phyloP scores from a whole-genome alignment of 2,888 invertebrate genomes.

The Tipula helvola region DNA sequence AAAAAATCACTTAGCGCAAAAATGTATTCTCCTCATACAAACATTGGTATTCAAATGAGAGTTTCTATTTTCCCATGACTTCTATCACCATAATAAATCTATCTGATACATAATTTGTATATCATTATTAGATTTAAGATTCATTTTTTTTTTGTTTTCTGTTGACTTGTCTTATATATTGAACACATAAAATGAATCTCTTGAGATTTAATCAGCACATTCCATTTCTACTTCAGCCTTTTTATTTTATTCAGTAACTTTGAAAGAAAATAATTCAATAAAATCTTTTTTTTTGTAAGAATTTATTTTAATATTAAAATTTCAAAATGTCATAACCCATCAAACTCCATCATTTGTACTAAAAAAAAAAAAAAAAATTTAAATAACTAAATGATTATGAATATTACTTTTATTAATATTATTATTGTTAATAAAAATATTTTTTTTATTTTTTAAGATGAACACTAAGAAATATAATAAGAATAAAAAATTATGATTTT shows the following conservation, averaged over 20 bases:
- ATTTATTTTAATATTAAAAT: background rate
- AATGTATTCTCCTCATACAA: background rate
- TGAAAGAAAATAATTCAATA: background rate
- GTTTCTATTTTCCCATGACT: background rate
- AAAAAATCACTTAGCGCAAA: background rate
- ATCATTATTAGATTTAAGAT: background rate
- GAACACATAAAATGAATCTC: background rate
- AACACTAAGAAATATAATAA: background rate
- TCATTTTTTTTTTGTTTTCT: background rate
- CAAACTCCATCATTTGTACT: background rate
- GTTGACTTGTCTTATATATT: background rate
- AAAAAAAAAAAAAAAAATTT: background rate
- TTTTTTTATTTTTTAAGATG: background rate
- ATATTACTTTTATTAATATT: background rate
- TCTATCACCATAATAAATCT: background rate
- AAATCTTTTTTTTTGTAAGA: background rate
- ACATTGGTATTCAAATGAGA: background rate
- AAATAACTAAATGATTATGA: background rate
- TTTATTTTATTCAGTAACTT: background rate
- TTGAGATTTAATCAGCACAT: background rate
- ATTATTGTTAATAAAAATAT: background rate
- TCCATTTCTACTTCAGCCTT: background rate
- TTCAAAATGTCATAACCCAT: background rate
- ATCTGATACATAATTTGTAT: background rate
- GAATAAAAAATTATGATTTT: background rate